Conservation (phyloP, 2,888 invertebrate genomes). For the Phlogophora meticulosa region DNA sequence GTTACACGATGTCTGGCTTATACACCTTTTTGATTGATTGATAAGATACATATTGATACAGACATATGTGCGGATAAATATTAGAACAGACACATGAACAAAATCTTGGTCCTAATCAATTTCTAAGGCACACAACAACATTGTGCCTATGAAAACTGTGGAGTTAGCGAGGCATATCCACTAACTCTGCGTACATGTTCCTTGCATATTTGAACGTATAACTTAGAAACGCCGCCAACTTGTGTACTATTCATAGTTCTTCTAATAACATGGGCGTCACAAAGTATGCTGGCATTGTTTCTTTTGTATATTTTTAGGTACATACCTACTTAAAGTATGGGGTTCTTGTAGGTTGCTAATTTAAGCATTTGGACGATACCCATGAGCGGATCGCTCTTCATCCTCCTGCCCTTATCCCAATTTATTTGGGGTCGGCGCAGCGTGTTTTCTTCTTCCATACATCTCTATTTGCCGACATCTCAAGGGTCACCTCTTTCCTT, state of each 20-base stretch:
- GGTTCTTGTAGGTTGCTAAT: neutral
- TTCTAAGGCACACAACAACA: constrained; percentile 8
- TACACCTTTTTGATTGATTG: no score
- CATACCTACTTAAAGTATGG: neutral
- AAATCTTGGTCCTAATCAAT: neutral
- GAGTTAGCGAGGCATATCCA: constrained; percentile 18
- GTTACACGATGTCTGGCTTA: neutral
- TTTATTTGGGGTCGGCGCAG: no score
- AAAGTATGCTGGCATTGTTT: constrained; percentile 24
- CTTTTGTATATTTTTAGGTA: constrained; percentile 12
- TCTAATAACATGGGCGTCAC: constrained; percentile 25
- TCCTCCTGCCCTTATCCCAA: no score
- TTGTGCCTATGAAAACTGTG: constrained; percentile 1
- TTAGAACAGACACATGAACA: neutral
- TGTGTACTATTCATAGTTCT: constrained; percentile 36
- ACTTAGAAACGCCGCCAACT: constrained; percentile 40
- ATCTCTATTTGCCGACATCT: no score
- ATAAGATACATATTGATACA: no score
- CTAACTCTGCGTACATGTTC: constrained; percentile 30
- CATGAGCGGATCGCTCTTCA: neutral
- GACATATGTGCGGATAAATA: neutral
- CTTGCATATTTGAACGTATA: constrained; percentile 46
- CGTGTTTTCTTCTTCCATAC: no score
- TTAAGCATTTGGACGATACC: constrained; percentile 5
- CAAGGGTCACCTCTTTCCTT: no score